Conservation (phyloP, 2,113 vertebrate genomes). For the Aplodontia rufa region DNA sequence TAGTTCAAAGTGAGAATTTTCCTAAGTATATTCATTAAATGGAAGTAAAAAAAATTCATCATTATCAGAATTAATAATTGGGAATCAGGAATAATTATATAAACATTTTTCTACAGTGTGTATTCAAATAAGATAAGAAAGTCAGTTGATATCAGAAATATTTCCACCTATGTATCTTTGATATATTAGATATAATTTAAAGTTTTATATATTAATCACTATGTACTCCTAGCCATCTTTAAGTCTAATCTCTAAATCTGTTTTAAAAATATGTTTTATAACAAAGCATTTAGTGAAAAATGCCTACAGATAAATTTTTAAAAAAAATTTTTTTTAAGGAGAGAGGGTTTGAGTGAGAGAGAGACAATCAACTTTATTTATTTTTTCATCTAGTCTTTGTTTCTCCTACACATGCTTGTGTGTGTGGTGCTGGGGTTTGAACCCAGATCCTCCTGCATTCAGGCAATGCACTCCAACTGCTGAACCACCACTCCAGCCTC, state of each 20-base stretch:
- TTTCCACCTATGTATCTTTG: background rate
- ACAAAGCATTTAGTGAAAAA: background rate
- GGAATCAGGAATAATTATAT: background rate
- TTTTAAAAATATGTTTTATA: conserved; percentile 34
- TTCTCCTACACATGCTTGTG: no score
- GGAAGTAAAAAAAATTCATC: background rate
- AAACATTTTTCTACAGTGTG: background rate
- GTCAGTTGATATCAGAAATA: background rate
- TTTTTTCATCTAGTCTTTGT: no score
- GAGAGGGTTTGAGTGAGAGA: no score
- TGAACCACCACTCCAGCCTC: no score
- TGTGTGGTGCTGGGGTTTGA: no score
- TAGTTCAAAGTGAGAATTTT: conserved; percentile 12
- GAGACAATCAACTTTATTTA: no score
- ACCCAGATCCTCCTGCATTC: no score
- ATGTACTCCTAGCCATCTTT: background rate
- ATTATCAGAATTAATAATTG: background rate
- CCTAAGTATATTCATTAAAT: background rate
- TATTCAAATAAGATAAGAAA: background rate
- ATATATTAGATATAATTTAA: background rate
- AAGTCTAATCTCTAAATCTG: background rate
- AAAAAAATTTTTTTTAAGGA: no score
- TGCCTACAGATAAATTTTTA: background rate
- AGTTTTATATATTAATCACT: conserved; percentile 29
- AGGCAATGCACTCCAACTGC: no score